phyloP scores from a whole-genome alignment of 1,140 invertebrate species.

The Cydia amplana region DNA sequence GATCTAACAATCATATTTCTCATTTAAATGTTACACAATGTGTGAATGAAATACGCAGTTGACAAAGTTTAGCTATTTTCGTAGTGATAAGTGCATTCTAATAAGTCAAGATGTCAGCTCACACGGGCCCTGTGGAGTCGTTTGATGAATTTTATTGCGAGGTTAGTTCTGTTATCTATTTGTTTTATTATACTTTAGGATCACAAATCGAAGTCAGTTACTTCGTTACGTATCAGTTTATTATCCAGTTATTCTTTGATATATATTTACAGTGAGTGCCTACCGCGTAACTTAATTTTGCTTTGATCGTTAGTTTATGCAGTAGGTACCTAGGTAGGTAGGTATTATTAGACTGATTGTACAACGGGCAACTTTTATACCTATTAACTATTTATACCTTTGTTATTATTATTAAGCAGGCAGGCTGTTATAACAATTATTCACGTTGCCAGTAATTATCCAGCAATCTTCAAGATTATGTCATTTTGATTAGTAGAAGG shows the following conservation, averaged over 20 bases:
- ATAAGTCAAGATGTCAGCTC: conserved; percentile 47
- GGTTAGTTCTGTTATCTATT: conserved; percentile 69
- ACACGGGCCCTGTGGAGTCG: conserved; percentile 76
- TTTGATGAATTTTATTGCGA: conserved; percentile 85
- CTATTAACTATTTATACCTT: no score
- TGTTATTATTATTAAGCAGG: neutral
- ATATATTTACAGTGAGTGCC: neutral
- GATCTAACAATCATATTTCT: neutral
- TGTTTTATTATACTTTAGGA: conserved; percentile 1
- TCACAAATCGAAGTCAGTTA: neutral
- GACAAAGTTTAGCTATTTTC: neutral
- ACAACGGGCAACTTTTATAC: no score
- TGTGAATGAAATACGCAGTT: neutral
- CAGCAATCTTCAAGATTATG: neutral
- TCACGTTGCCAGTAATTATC: neutral
- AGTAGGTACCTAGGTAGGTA: neutral
- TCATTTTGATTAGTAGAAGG: neutral
- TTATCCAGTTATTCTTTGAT: neutral
- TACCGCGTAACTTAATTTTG: neutral
- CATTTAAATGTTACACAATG: neutral
- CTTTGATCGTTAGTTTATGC: neutral
- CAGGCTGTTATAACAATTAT: no score
- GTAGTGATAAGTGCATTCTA: neutral
- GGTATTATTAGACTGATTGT: no score
- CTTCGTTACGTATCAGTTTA: neutral